Base-by-base conservation (phyloP, 2,888 invertebrate genomes). In the Argyresthia goedartella region DNA sequence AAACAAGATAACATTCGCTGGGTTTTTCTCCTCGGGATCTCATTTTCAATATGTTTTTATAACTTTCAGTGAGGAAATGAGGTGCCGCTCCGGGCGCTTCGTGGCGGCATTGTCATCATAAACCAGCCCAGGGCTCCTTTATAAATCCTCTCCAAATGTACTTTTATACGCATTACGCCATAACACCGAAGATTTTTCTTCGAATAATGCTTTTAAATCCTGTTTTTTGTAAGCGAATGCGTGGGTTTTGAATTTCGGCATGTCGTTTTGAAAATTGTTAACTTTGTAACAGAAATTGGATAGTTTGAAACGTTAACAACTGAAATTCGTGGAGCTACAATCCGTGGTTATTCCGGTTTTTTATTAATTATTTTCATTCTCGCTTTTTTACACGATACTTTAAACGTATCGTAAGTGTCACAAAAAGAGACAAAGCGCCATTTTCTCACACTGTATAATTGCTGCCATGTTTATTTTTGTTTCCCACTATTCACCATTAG, bases 1-100 rank as follows among this genome's bases (percentile, higher is more conserved):
- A 81, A 81, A 86, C 81, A 80, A 84, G 85, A 85, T 84, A 84
- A 80, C 81, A 80, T 76, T 82, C 70, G 73, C 72, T 73, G 71
- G 77, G 81, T 44, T 51, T 75, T 50, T 75, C 78, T 71, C 72
- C 69, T 67, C 64, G 69, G 81, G 78, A 85, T 85, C 85, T 85
- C 81, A 82, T 86, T 85, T 86, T 85, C 86, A 86, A 86, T 86
- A 86, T 85, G 86, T 85, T 85, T 86, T 86, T 85, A 86, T 86
- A 85, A 85, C 85, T 85, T 84, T 82, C 76, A 67, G 78, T 76
- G 72, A 81, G 86, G 85, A 86, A 85, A 86, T 86, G 82, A 85
- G 85, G 81, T 79, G 82, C 73, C 69, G 81, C 78, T 75, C 71
- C 69, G 77, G 58, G 81, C 79, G 72, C 65, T 71, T 66, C 68